A percentile compares a stretch with the other conserved stretches of the same genome.
Evolutionary conservation across 2,113 vertebrate species (phyloP).

Genomic region (Synodontis membranacea): DNA sequence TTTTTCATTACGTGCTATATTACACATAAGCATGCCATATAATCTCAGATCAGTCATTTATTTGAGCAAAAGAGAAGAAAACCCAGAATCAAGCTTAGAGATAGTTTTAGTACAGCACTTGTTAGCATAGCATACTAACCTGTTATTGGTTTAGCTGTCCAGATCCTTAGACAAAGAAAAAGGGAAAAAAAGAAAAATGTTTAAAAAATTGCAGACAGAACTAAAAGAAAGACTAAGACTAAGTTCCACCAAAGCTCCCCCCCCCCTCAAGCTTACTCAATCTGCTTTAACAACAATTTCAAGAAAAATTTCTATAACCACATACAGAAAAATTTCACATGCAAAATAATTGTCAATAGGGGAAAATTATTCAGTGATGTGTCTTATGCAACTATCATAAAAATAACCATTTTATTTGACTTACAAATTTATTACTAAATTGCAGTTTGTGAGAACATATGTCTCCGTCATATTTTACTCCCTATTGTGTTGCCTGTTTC

Average conservation of each 20-base stretch:
- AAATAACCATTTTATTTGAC: background rate
- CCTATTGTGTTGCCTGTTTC: background rate
- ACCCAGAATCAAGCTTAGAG: constrained; percentile 60
- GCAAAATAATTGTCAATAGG: background rate
- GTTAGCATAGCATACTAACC: constrained; percentile 79
- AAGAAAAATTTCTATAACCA: background rate
- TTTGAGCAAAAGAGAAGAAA: background rate
- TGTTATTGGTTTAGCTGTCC: constrained; percentile 92
- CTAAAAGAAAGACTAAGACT: background rate
- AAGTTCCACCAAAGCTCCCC: background rate
- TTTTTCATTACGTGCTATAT: too few species aligned
- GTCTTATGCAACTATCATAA: background rate
- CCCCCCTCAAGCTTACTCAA: background rate
- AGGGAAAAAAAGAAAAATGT: constrained; percentile 36
- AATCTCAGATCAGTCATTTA: background rate
- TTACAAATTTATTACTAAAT: background rate
- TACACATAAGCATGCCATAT: too few species aligned
- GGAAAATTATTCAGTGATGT: background rate
- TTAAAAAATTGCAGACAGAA: background rate
- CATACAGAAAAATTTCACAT: background rate
- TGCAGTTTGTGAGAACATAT: background rate
- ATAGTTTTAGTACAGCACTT: constrained; percentile 63
- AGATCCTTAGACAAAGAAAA: constrained; percentile 83
- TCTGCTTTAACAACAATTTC: background rate
- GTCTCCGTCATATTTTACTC: background rate